Evolutionary conservation across 2,797 vertebrate genomes (phyloP), one percentile per base, ranked within the genome.

Genomic region (Gallinago stenura): DNA sequence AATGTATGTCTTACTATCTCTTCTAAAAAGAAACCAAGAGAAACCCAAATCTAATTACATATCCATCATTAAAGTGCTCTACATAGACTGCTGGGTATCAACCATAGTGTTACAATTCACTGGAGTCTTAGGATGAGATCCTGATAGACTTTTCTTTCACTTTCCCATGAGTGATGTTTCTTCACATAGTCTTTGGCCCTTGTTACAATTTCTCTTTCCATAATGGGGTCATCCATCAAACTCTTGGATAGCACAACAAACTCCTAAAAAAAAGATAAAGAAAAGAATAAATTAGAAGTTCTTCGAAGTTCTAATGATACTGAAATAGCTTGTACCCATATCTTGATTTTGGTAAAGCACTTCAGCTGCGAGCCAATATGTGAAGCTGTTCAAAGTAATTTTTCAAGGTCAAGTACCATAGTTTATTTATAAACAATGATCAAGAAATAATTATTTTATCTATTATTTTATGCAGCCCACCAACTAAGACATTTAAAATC

Each of bases 211-310:
- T 94, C 97, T 75, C 97, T 98, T 91, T 98, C 97, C 88, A 99
- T 96, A 17, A 84, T 61, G 1, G 93, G 96, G 64, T 99, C 98
- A 4, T 95, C 96, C 88, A 99, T 92, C 96, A 99, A 97, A 81
- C 97, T 98, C 97, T 98, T 97, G 78, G 99, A 98, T 88, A 99
- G 97, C 70, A 89, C 95, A 83, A 99, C 97, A 96, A 99, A 99
- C 93, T 99, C 99, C 99, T 99, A 37, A 39, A 96, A 73, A 87
- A 87, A 51, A 53, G 77, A 71, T 62, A 88, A 83, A 85, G 17
- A 54, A 91, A 78, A 79, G 1, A 80, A 58, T 72, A n/a, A 66
- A 56, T 50, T 79, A 60, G 35, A 92, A 62, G 31, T 66, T 78
- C 60, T 57, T 62, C 65, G 37, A 9, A 43, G 51, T 58, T 56